Conservation (phyloP, 2,797 vertebrate genomes). For the Garrulus glandarius region DNA sequence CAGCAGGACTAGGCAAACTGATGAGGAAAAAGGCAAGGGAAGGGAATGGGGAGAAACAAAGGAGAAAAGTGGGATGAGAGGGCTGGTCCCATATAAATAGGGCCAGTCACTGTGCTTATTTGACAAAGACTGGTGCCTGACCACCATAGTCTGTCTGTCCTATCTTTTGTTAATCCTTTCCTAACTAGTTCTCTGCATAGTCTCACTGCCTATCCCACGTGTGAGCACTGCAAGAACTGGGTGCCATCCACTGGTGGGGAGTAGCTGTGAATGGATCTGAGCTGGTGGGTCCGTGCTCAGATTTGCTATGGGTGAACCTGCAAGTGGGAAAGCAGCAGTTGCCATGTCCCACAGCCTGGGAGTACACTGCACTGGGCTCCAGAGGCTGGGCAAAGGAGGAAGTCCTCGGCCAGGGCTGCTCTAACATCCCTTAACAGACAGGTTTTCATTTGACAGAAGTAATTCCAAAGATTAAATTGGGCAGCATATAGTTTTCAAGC, state of each 20-base stretch:
- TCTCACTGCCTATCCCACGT: fast-evolving
- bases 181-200: background rate
- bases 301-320: background rate
- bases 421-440: background rate
- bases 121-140: background rate
- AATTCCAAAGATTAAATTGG: background rate
- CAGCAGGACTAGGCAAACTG: background rate
- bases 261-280: too few species aligned
- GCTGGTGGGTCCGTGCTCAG: background rate
- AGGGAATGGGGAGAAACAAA: background rate
- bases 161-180: background rate
- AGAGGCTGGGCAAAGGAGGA: background rate
- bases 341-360: fast-evolving
- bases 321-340: background rate
- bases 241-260: fast-evolving
- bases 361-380: background rate
- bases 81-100: background rate
- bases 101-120: background rate
- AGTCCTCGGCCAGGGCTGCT: background rate
- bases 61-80: background rate
- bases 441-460: background rate
- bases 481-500: background rate
- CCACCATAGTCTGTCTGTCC: background rate
- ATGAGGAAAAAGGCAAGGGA: background rate
- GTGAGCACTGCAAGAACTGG: background rate